These are phyloP conservation scores for Felis chaus DNA, from an alignment of 2,113 vertebrate species.

Conservation along the genomic window DNA sequence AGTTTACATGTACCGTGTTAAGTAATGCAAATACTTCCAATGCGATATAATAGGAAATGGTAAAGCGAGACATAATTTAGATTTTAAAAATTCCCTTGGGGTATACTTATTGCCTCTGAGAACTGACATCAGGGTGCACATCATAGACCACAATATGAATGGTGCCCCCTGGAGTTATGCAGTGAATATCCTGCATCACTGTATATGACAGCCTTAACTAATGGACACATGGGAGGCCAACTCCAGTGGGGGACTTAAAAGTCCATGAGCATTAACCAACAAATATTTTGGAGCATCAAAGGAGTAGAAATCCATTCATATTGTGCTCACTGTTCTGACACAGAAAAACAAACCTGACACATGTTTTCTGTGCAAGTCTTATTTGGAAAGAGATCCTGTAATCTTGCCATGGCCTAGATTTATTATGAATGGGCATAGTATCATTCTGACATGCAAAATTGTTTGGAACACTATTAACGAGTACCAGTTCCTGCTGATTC, in stretches of 20 bases:
- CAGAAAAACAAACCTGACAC: constrained; percentile 28
- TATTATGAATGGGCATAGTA: background rate
- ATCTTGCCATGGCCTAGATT: background rate
- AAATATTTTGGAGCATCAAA: constrained; percentile 18
- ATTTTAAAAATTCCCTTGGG: background rate
- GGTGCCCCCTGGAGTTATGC: background rate
- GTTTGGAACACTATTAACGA: background rate
- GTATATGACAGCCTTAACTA: background rate
- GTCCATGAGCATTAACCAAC: background rate
- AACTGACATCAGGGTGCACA: background rate
- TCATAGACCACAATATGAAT: background rate
- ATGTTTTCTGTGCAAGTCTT: constrained; percentile 21
- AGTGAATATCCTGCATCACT: background rate
- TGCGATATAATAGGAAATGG: background rate
- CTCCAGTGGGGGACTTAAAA: background rate
- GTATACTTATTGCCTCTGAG: background rate
- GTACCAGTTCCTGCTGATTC: background rate
- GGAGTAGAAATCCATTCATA: background rate
- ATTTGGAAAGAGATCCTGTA: constrained; percentile 37
- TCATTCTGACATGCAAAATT: background rate
- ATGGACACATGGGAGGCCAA: background rate
- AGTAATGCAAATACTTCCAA: background rate
- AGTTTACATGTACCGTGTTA: background rate
- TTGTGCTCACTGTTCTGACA: constrained; percentile 12
- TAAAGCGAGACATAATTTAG: background rate